Base-by-base conservation (phyloP, 2,113 vertebrate species). In the Sciurus niger region DNA sequence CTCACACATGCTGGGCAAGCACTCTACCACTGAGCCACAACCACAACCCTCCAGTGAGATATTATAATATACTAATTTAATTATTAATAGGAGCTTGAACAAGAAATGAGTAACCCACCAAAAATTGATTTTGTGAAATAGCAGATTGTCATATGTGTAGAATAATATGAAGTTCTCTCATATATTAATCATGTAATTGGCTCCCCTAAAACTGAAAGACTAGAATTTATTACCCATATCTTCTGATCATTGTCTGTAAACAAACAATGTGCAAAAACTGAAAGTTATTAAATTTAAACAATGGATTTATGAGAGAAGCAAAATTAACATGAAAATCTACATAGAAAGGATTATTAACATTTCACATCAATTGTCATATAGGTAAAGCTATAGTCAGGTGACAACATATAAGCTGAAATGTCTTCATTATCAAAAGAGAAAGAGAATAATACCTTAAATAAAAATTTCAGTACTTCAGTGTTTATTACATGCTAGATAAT, bases 281-380 rank as follows among this genome's bases (percentile, higher is more conserved):
- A 90, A 72, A 17, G 55, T 76, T 70, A 72, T 72, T 53, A 91
- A 91, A 88, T 72, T 90, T 37, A 73, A 65, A 17, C 73, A 95
- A 43, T 67, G 34, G 70, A 9, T 68, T 80, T 79, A 67, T 60
- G 40, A 58, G 83, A 37, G 37, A 88, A 91, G 48, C 40, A 84
- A 74, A 92, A 10, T 74, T 55, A 80, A 74, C 20, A 53, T 76
- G 18, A 84, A 90, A 77, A 92, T 84, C 37, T 79, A 11, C 28
- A 24, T 70, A 58, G 55, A 55, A 80, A 95, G 12, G 89, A 51
- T 17, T 67, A 48, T 34, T 79, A 40, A 67, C 16, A 63, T 16
- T 53, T 63, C 4, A 25, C 10, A 84, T 60, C 24, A 76, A 14
- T n/a, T 84, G 43, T 89, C 25, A 51, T 18, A 94, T 20, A 70